phyloP scores from a whole-genome alignment of 2,888 invertebrate genomes.

The Cosmia pyralina region DNA sequence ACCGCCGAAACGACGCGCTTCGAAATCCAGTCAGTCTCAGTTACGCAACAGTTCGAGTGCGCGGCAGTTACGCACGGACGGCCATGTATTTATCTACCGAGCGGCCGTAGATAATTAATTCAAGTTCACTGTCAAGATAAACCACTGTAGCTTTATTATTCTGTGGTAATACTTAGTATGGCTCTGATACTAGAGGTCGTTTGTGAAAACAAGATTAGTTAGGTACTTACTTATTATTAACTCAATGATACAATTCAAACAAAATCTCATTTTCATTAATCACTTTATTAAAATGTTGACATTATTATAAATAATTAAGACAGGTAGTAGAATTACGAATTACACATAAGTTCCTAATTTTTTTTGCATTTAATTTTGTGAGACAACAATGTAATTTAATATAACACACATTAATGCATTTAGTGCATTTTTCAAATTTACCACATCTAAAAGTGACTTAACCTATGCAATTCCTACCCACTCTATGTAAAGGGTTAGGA shows the following conservation, averaged over 20 bases:
- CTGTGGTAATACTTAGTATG: not conserved
- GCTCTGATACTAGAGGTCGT: not conserved
- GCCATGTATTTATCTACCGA: too few species aligned
- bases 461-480: not conserved
- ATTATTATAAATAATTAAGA: not conserved
- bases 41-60: too few species aligned
- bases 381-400: too few species aligned
- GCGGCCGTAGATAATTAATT: too few species aligned
- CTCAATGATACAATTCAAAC: conserved; percentile 5
- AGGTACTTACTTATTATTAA: not conserved
- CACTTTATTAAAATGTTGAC: conserved; percentile 6
- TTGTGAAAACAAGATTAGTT: not conserved
- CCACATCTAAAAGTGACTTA: not conserved
- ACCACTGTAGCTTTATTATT: too few species aligned
- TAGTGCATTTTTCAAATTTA: conserved; percentile 8
- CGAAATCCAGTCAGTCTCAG: too few species aligned
- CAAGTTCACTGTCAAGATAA: too few species aligned
- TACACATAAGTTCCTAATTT: not conserved
- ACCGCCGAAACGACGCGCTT: too few species aligned
- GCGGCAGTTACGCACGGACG: too few species aligned
- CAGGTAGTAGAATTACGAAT: not conserved
- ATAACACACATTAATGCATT: too few species aligned
- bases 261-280: not conserved
- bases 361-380: not conserved
- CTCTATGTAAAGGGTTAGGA: not conserved